A percentile compares a stretch with the other conserved stretches of the same genome.
phyloP scores from a whole-genome alignment of 2,888 invertebrate species.

The Napeogenes sylphis region DNA sequence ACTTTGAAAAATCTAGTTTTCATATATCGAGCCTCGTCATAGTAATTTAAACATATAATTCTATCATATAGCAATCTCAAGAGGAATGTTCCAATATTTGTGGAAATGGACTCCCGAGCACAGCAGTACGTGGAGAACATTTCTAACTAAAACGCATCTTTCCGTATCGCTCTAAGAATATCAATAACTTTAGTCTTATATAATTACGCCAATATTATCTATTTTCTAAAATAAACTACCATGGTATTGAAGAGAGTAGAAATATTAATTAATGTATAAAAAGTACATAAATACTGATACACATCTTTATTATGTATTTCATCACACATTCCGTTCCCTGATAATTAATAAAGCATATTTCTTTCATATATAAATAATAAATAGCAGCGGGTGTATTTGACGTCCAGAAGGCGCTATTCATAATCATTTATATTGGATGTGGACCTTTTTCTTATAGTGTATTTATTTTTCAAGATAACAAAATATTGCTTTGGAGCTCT shows the following conservation, averaged over 20 bases:
- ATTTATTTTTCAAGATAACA: too few species aligned
- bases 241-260: too few species aligned
- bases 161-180: constrained; percentile 21
- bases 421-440: constrained; percentile 9
- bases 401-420: constrained; percentile 31
- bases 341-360: constrained; percentile 11
- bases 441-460: too few species aligned
- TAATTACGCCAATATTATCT: background rate
- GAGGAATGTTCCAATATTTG: constrained; percentile 22
- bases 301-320: too few species aligned
- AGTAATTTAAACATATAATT: background rate
- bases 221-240: too few species aligned
- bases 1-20: background rate
- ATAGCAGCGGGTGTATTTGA: constrained; percentile 43
- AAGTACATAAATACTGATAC: too few species aligned
- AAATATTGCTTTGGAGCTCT: too few species aligned
- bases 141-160: constrained; percentile 31
- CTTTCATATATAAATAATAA: constrained; percentile 14
- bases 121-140: constrained; percentile 29
- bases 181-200: constrained; percentile 17
- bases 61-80: constrained; percentile 14
- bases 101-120: constrained; percentile 29
- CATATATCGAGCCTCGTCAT: too few species aligned
- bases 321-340: too few species aligned
- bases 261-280: too few species aligned